Conservation (phyloP, 2,888 invertebrate species). For the Lasioglossum vierecki region DNA sequence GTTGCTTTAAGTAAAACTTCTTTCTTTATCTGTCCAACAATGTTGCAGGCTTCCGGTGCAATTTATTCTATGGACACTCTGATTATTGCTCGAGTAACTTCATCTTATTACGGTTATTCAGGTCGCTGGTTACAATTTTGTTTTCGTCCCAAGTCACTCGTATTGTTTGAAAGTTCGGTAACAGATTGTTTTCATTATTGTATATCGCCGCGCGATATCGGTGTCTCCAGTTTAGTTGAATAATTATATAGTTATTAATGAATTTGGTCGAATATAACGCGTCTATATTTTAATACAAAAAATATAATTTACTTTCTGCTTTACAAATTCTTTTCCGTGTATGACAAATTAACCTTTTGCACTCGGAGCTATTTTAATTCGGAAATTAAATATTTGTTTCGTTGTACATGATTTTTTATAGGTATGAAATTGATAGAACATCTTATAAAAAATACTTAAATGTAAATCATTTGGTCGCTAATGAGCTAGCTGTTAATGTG, state of each 20-base stretch:
- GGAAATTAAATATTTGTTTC: no score
- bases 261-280: no score
- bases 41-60: constrained; percentile 45
- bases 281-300: no score
- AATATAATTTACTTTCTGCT: no score
- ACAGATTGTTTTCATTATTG: neutral
- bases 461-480: no score
- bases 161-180: neutral
- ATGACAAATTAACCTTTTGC: no score
- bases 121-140: constrained; percentile 22
- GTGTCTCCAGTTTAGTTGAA: neutral
- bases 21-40: constrained; percentile 42
- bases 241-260: neutral
- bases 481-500: no score
- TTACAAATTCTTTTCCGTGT: no score
- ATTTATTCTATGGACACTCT: constrained; percentile 38
- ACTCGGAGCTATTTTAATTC: no score
- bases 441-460: no score
- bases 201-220: neutral
- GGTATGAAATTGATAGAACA: no score
- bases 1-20: constrained; percentile 41
- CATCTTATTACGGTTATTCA: constrained; percentile 37
- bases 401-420: no score
- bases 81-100: constrained; percentile 42
- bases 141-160: constrained; percentile 9